These are phyloP conservation scores for Lagenorhynchus albirostris DNA, from an alignment of 2,113 vertebrate species.

Conservation along the genomic window DNA sequence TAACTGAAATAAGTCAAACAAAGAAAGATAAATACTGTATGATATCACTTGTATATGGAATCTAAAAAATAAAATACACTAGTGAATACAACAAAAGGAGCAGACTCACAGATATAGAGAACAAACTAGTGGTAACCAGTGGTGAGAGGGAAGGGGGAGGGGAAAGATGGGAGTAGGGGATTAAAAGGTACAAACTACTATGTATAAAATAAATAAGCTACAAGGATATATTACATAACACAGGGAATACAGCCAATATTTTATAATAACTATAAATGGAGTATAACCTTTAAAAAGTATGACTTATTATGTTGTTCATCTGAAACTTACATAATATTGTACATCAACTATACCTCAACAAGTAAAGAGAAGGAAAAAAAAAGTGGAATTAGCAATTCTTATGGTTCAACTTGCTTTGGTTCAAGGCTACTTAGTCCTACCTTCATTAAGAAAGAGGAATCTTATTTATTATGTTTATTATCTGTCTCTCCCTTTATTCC, in stretches of 20 bases:
- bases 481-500: background rate
- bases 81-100: background rate
- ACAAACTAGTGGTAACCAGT: background rate
- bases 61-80: background rate
- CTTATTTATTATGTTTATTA: conserved; percentile 17
- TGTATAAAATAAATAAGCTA: background rate
- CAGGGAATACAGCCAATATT: background rate
- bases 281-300: background rate
- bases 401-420: background rate
- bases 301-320: background rate
- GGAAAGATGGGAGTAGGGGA: background rate
- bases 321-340: background rate
- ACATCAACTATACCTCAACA: background rate
- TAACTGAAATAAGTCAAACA: too few relatives aligned
- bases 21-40: background rate
- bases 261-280: background rate
- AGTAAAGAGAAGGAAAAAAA: background rate
- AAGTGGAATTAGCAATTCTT: background rate
- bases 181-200: background rate
- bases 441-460: background rate
- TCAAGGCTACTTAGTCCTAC: background rate
- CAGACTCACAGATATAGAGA: background rate
- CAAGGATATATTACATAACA: background rate
- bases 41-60: background rate
- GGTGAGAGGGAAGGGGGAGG: background rate